Base-by-base conservation (phyloP, 2,113 vertebrate genomes). In the Malurus alboscapulatus region DNA sequence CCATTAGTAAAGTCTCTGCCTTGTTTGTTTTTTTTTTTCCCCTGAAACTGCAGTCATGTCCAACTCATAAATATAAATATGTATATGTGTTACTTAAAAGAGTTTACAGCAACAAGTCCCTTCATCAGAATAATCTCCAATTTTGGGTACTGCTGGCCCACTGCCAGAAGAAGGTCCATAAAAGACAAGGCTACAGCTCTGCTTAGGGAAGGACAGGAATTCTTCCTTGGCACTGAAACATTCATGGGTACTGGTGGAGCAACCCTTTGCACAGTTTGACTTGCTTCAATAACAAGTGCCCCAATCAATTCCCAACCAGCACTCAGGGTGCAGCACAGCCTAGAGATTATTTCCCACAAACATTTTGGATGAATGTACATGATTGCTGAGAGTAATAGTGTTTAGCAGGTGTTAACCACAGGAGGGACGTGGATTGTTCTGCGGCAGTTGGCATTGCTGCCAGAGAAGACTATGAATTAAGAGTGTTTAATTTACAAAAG, bases 1-100 rank as follows among this genome's bases (percentile, higher is more conserved):
- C 63, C 67, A 77, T 83, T 87, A 79, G 32, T 16, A 89, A 89
- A 66, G 69, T 75, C 16, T 72, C 24, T 79, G n/a, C 9, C 62
- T 93, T 63, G 18, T 8, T 12, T 42, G 8, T 36, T 36, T 10
- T 19, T 40, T 50, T 82, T 32, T 88, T 25, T 32, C 3, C 1
- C 2, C 38, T 75, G 42, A 79, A 72, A 65, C 19, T 89, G 14
- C 10, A 57, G 27, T 63, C 22, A 30, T 24, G 20, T 12, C 26
- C 12, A 34, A 54, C 36, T 89, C 26, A 30, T 57, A 76, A 53
- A 76, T 36, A 66, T 5, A 42, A 85, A 58, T n/a, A 15, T 21
- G 7, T 20, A 26, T 34, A 4, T 62, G 8, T 44, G 16, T 45
- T 84, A 26, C 21, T 5, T 55, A 40, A 51, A 87, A 40, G 3